phyloP scores from a whole-genome alignment of 2,113 vertebrate genomes.

The Muntiacus reevesi region DNA sequence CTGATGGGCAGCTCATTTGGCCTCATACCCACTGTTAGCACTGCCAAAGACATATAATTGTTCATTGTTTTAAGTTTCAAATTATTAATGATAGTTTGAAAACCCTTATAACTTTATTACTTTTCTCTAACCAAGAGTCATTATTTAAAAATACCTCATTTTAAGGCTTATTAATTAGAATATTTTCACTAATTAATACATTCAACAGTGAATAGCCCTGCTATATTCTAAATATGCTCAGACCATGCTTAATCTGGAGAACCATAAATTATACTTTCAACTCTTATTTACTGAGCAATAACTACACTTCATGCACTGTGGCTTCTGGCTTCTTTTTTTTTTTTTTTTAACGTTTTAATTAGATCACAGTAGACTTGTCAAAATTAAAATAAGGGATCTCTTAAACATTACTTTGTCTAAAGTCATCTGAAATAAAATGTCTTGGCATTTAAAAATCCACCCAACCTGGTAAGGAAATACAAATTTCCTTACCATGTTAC shows the following conservation, averaged over 20 bases:
- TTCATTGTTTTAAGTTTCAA: neutral
- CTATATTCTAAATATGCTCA: neutral
- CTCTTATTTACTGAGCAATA: neutral
- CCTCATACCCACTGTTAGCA: neutral
- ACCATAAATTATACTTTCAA: conserved; percentile 1
- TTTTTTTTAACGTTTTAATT: neutral
- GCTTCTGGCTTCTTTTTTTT: neutral
- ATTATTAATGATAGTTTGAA: neutral
- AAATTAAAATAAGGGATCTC: neutral
- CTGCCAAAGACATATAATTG: neutral
- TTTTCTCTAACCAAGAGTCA: neutral
- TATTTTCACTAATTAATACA: neutral
- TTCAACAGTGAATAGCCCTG: neutral
- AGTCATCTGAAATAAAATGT: neutral
- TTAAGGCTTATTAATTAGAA: neutral
- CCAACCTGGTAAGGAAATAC: neutral
- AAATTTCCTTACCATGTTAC: neutral
- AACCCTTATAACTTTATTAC: neutral
- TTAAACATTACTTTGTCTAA: neutral
- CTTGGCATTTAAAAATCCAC: neutral
- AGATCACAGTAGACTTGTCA: neutral
- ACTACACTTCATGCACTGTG: neutral
- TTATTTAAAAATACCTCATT: neutral
- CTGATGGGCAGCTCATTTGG: conserved; percentile 10
- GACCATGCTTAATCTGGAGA: neutral